Conservation (phyloP, 2,113 vertebrate genomes). For the Psammodynastes pulverulentus region DNA sequence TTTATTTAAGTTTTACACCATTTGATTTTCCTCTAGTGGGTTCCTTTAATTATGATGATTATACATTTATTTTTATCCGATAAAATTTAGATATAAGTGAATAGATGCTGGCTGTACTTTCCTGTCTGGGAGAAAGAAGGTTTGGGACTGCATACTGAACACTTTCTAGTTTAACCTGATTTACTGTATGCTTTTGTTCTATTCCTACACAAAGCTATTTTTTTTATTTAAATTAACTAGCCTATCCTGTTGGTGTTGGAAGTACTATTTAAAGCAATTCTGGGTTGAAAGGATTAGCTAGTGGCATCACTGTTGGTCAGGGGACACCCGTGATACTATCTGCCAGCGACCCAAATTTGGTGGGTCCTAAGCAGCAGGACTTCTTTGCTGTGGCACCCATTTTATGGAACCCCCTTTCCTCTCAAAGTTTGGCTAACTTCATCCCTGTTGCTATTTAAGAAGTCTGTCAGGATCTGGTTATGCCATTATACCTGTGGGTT, state of each 20-base stretch:
- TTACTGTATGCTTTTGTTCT: not conserved
- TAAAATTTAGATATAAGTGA: not conserved
- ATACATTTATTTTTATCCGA: not conserved
- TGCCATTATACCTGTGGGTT: not conserved
- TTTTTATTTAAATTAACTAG: not conserved
- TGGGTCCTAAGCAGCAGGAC: not conserved
- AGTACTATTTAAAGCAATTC: not conserved
- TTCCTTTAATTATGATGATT: conserved; percentile 22
- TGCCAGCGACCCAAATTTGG: not conserved
- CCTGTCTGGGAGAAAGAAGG: not conserved
- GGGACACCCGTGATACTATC: not conserved
- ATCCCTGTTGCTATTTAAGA: not conserved
- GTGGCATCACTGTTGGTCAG: not conserved
- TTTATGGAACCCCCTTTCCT: not conserved
- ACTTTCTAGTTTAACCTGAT: not conserved
- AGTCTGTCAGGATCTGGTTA: not conserved
- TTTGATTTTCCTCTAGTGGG: conserved; percentile 7
- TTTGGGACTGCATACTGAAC: not conserved
- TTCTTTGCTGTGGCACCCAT: not conserved
- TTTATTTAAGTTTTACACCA: conserved; percentile 18
- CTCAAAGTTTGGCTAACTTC: not conserved
- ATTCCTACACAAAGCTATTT: not conserved
- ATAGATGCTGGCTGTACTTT: conserved; percentile 14
- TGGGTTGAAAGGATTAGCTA: not conserved
- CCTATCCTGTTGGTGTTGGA: not conserved